These are phyloP conservation scores for Crotalus helleri DNA, from an alignment of 2,113 vertebrate species.

Conservation along the genomic window DNA sequence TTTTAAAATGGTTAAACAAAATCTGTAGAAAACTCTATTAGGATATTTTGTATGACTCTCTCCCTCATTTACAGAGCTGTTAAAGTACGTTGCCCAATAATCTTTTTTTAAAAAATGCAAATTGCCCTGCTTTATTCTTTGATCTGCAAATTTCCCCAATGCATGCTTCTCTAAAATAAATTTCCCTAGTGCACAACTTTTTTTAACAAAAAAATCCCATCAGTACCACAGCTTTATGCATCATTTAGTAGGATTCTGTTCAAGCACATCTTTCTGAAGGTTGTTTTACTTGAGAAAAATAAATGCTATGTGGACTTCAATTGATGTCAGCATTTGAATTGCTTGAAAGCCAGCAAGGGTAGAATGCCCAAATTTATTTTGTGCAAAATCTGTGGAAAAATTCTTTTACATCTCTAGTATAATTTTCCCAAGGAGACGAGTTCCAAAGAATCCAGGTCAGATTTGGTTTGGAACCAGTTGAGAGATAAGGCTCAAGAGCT, in stretches of 20 bases:
- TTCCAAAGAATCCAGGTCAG: background rate
- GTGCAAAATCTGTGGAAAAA: background rate
- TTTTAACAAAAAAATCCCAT: background rate
- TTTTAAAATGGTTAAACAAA: background rate
- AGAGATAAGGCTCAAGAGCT: background rate
- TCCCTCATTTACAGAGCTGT: background rate
- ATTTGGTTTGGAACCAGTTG: background rate
- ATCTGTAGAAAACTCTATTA: background rate
- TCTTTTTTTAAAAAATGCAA: background rate
- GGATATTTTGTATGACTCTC: background rate
- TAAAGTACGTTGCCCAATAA: background rate
- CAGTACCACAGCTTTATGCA: background rate
- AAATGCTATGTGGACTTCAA: background rate
- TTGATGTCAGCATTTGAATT: background rate
- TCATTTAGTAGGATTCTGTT: background rate
- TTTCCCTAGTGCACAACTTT: background rate
- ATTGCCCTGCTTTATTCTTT: background rate
- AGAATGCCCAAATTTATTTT: background rate
- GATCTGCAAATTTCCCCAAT: background rate
- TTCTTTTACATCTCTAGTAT: background rate
- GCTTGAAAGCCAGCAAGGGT: background rate
- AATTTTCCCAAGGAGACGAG: background rate
- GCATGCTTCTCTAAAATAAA: background rate
- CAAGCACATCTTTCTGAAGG: background rate
- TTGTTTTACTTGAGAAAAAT: background rate